These are phyloP conservation scores for Melangyna quadrimaculata DNA, from an alignment of 2,888 invertebrate species.

Conservation along the genomic window DNA sequence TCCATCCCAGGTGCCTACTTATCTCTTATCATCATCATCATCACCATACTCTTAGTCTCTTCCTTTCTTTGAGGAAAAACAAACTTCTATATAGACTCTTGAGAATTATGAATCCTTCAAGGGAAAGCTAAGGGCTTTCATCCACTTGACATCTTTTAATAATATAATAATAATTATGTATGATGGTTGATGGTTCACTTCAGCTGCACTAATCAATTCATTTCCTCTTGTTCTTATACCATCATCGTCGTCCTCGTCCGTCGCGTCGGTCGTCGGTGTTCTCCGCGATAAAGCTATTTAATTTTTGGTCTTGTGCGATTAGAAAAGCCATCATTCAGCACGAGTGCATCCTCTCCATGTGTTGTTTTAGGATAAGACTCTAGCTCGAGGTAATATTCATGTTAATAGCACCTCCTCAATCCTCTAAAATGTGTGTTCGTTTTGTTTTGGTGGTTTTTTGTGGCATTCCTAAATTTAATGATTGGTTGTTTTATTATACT, in stretches of 20 bases:
- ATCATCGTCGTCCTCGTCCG: too few relatives aligned
- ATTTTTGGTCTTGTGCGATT: neutral
- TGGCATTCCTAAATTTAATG: neutral
- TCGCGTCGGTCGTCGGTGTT: too few relatives aligned
- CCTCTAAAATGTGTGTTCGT: neutral
- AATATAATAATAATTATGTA: conserved; percentile 2
- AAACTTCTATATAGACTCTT: too few relatives aligned
- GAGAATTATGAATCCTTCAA: neutral
- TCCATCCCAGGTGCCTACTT: conserved; percentile 3
- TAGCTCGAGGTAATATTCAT: neutral
- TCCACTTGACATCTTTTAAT: conserved; percentile 52
- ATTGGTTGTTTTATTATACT: neutral
- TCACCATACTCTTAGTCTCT: neutral
- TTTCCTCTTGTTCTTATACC: too few relatives aligned
- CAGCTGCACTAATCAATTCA: conserved; percentile 45
- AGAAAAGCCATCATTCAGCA: conserved; percentile 21
- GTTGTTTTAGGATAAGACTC: conserved; percentile 16
- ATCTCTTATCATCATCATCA: neutral
- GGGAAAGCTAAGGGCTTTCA: too few relatives aligned
- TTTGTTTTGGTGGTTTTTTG: neutral
- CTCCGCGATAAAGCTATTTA: conserved; percentile 45
- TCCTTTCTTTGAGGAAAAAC: neutral
- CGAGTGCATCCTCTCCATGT: conserved; percentile 17
- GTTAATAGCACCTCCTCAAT: neutral
- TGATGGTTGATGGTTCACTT: conserved; percentile 55